A percentile compares a stretch with the other conserved stretches of the same genome.
Conservation (phyloP, 2,888 invertebrate genomes). For the Polylopha cassiicola region DNA sequence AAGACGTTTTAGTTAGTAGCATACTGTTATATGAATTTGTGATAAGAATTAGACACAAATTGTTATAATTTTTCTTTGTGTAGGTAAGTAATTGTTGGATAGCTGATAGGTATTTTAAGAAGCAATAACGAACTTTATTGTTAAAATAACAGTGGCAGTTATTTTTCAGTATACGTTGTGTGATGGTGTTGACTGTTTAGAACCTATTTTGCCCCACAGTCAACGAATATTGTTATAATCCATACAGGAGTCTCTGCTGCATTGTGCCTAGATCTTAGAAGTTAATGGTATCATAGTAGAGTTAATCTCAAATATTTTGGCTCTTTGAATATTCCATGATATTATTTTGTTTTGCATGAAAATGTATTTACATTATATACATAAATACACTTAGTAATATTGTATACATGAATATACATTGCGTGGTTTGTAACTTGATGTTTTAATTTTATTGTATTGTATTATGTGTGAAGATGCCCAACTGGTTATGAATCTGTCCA, state of each 20-base stretch:
- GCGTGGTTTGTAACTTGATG: slow-evolving; percentile 76
- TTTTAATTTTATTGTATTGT: slow-evolving; percentile 69
- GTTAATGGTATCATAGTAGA: slow-evolving; percentile 77
- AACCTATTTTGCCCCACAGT: slow-evolving; percentile 67
- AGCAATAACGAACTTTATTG: background rate
- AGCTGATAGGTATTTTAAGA: slow-evolving; percentile 6
- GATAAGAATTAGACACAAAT: slow-evolving; percentile 7
- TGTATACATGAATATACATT: slow-evolving; percentile 76
- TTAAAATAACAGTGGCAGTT: slow-evolving; percentile 42
- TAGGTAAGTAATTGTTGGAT: slow-evolving; percentile 4
- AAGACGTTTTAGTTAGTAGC: slow-evolving; percentile 9
- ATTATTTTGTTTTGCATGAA: slow-evolving; percentile 76
- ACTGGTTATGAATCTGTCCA: slow-evolving; percentile 62
- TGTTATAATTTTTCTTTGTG: slow-evolving; percentile 4
- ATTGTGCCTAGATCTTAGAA: slow-evolving; percentile 79
- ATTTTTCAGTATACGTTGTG: slow-evolving; percentile 55
- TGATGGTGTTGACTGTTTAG: slow-evolving; percentile 59
- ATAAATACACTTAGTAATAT: slow-evolving; percentile 73
- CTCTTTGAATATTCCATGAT: slow-evolving; percentile 78
- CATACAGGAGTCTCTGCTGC: slow-evolving; percentile 78
- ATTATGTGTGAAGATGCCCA: slow-evolving; percentile 62
- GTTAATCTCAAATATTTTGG: slow-evolving; percentile 77
- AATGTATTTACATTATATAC: slow-evolving; percentile 77
- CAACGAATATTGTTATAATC: slow-evolving; percentile 76
- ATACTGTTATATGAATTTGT: slow-evolving; percentile 12